Evolutionary conservation across 2,888 invertebrate species (phyloP).

Genomic region (Junonia oenone): DNA sequence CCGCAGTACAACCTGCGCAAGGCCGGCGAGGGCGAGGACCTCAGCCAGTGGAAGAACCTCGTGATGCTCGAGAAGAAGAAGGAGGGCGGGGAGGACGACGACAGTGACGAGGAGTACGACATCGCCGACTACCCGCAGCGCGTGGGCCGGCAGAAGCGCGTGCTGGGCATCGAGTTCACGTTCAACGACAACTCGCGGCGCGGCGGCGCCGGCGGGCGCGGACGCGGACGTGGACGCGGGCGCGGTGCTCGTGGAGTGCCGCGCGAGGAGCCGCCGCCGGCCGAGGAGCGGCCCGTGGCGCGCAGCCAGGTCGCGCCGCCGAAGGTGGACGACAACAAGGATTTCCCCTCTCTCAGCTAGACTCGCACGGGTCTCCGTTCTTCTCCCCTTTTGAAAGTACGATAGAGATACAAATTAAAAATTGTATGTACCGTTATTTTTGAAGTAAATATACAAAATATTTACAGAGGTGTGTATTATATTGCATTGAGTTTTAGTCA

Average conservation of each 20-base stretch:
- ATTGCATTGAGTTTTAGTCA: constrained; percentile 58
- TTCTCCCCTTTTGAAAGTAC: constrained; percentile 68
- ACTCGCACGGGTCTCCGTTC: constrained; percentile 56
- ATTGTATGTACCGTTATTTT: constrained; percentile 80
- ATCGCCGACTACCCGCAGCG: constrained; percentile 90
- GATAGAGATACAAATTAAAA: constrained; percentile 76
- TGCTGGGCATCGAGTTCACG: constrained; percentile 92
- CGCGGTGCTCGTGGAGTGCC: constrained; percentile 56
- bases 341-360: constrained; percentile 95
- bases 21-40: constrained; percentile 95
- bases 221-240: constrained; percentile 80
- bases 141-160: constrained; percentile 91
- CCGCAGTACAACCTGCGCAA: constrained; percentile 95
- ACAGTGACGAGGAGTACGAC: constrained; percentile 86
- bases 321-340: constrained; percentile 96
- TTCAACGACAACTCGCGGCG: constrained; percentile 90
- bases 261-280: constrained; percentile 53
- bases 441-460: constrained; percentile 81
- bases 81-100: constrained; percentile 82
- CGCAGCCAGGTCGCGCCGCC: constrained; percentile 80
- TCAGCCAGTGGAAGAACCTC: constrained; percentile 95
- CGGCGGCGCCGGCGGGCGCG: constrained; percentile 83
- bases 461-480: constrained; percentile 77
- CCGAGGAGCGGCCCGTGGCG: constrained; percentile 58
- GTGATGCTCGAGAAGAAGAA: constrained; percentile 89